phyloP scores from a whole-genome alignment of 2,888 invertebrate species.

The Leptopilina myrica region DNA sequence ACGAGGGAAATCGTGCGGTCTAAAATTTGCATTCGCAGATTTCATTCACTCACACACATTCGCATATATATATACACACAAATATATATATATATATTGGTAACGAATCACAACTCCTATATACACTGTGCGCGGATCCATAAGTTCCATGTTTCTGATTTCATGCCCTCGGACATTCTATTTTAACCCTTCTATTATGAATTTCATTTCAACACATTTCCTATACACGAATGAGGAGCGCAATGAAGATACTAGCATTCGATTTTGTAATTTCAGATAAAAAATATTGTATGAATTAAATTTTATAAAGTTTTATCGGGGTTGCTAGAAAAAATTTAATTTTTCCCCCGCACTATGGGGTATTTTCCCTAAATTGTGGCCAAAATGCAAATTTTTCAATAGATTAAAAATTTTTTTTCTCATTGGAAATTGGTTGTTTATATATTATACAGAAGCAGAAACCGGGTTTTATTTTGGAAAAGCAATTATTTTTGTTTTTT shows the following conservation, averaged over 20 bases:
- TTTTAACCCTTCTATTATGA: constrained; percentile 16
- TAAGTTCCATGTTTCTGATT: constrained; percentile 35
- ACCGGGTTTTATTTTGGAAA: too few relatives aligned
- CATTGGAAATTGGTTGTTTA: too few relatives aligned
- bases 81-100: constrained; percentile 25
- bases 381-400: too few relatives aligned
- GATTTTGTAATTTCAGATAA: background rate
- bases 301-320: too few relatives aligned
- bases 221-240: background rate
- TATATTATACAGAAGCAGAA: too few relatives aligned
- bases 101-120: constrained; percentile 50
- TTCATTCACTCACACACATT: constrained; percentile 56
- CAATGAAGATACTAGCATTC: background rate
- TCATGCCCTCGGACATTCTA: constrained; percentile 3
- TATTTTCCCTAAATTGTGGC: too few relatives aligned
- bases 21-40: constrained; percentile 72
- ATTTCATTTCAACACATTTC: background rate
- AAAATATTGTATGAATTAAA: too few relatives aligned
- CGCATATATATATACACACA: too few relatives aligned
- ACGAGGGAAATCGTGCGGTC: constrained; percentile 73
- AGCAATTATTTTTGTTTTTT: too few relatives aligned
- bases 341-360: too few relatives aligned
- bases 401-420: too few relatives aligned
- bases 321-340: too few relatives aligned
- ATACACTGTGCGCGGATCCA: background rate